Conservation (phyloP, 2,888 invertebrate genomes). For the Phyto melanocephala region DNA sequence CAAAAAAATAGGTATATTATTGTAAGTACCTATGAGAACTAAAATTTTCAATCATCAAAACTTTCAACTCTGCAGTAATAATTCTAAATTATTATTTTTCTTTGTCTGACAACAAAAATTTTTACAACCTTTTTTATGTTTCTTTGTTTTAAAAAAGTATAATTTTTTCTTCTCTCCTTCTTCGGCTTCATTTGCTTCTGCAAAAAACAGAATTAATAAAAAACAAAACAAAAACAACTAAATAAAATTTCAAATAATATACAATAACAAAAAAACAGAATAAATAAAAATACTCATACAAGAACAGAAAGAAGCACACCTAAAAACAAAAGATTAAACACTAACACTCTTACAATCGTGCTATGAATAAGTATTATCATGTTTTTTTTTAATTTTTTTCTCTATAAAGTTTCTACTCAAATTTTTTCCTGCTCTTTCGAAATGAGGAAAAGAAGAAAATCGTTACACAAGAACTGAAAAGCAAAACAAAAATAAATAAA, state of each 20-base stretch:
- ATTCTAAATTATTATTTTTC: slow-evolving; percentile 18
- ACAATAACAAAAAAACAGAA: background rate
- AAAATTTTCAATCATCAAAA: background rate
- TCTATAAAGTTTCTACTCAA: slow-evolving; percentile 27
- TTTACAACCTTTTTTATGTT: slow-evolving; percentile 35
- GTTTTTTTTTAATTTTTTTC: background rate
- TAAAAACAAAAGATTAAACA: slow-evolving; percentile 55
- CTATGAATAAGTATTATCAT: background rate
- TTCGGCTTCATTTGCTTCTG: slow-evolving; percentile 27
- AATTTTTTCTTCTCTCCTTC: slow-evolving; percentile 11
- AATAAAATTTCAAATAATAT: slow-evolving; percentile 1
- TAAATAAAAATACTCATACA: background rate
- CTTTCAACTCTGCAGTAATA: slow-evolving; percentile 6
- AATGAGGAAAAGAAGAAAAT: background rate
- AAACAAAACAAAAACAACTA: background rate
- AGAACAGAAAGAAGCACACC: slow-evolving; percentile 52
- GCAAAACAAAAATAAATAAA: slow-evolving; percentile 4
- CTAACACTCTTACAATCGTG: slow-evolving; percentile 41
- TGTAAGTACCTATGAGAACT: background rate
- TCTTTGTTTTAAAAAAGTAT: slow-evolving; percentile 41
- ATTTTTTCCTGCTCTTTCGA: slow-evolving; percentile 17
- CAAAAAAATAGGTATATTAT: too few species aligned
- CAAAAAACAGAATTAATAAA: slow-evolving; percentile 28
- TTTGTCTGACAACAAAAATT: slow-evolving; percentile 53
- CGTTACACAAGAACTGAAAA: background rate